phyloP scores from a whole-genome alignment of 2,113 vertebrate genomes.

The Athene noctua region DNA sequence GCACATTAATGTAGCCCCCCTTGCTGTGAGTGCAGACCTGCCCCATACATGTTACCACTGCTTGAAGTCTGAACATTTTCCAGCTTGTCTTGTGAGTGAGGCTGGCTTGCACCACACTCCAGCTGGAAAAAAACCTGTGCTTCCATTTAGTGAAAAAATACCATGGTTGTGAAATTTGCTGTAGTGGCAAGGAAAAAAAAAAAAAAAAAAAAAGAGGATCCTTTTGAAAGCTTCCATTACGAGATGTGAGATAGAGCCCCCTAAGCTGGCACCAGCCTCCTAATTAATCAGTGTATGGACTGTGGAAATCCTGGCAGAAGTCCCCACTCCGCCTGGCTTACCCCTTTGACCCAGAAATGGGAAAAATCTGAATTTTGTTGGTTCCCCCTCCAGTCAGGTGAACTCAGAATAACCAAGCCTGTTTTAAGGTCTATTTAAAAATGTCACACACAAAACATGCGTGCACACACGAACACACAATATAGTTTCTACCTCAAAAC shows the following conservation, averaged over 20 bases:
- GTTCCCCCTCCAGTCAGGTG: background rate
- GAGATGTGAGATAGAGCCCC: background rate
- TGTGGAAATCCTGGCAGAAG: background rate
- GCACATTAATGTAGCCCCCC: background rate
- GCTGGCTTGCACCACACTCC: background rate
- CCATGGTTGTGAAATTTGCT: background rate
- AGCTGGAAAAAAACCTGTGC: background rate
- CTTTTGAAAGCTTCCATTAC: background rate
- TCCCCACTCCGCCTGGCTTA: background rate
- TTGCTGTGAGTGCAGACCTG: background rate
- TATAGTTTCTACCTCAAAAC: background rate
- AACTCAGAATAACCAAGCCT: background rate
- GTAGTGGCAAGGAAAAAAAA: background rate
- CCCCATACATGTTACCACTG: background rate
- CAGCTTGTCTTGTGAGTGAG: background rate
- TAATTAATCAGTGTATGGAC: background rate
- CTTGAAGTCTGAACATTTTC: background rate
- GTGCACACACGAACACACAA: too few relatives aligned
- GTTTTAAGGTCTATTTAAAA: background rate
- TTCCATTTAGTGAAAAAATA: background rate
- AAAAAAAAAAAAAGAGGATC: background rate
- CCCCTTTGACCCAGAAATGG: background rate
- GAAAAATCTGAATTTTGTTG: background rate
- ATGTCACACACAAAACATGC: background rate
- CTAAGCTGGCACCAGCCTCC: background rate